Conservation (phyloP, 2,888 invertebrate species). For the Carabus problematicus region DNA sequence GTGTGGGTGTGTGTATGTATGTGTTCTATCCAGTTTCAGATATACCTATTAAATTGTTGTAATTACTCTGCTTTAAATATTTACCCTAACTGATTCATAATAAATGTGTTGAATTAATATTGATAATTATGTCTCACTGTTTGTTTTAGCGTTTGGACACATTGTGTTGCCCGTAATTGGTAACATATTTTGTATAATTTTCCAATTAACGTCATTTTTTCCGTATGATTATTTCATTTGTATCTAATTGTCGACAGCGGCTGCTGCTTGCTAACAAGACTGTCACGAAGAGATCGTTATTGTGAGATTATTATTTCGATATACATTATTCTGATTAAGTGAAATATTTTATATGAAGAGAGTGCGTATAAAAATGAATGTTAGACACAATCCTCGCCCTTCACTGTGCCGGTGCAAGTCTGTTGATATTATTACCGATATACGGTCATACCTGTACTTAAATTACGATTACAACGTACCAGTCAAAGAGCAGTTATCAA, state of each 20-base stretch:
- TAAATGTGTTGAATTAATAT: neutral
- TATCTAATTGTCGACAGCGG: no score
- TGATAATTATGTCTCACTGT: constrained; percentile 14
- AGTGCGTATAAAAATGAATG: neutral
- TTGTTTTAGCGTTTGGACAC: constrained; percentile 18
- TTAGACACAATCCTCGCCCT: constrained; percentile 7
- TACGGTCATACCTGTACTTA: constrained; percentile 30
- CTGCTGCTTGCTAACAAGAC: no score
- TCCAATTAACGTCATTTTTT: neutral
- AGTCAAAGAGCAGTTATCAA: constrained; percentile 41
- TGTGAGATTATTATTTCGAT: no score
- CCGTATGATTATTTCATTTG: no score
- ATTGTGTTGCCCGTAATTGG: constrained; percentile 25
- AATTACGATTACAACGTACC: constrained; percentile 37
- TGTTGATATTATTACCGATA: neutral
- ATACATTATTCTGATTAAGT: no score
- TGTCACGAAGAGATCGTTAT: no score
- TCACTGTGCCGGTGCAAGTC: no score
- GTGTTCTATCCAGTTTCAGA: no score
- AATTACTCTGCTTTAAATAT: no score
- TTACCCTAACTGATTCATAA: no score
- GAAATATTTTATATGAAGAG: neutral
- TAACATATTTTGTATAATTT: constrained; percentile 27
- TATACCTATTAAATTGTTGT: no score
- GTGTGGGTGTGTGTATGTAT: no score